Evolutionary conservation across 2,113 vertebrate species (phyloP).

Genomic region (Plecotus auritus): DNA sequence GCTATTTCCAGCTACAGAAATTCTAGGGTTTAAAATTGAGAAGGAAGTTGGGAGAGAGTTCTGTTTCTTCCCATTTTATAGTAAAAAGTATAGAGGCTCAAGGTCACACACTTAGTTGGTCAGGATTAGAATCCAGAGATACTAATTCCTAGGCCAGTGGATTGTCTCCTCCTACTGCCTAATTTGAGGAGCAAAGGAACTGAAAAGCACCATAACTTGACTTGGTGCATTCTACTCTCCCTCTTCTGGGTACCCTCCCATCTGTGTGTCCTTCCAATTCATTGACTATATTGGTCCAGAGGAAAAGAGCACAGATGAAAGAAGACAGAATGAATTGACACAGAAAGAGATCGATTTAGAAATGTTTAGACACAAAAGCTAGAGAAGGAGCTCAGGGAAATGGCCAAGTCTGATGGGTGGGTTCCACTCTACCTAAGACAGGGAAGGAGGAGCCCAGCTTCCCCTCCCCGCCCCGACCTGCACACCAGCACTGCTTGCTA

Average conservation of each 20-base stretch:
- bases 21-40: background rate
- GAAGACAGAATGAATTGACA: background rate
- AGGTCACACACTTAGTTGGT: background rate
- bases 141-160: background rate
- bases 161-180: background rate
- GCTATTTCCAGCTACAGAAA: background rate
- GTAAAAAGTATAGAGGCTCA: background rate
- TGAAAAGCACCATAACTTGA: background rate
- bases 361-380: background rate
- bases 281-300: background rate
- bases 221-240: background rate
- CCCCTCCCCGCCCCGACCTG: background rate
- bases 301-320: background rate
- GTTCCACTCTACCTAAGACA: background rate
- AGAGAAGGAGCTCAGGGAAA: background rate
- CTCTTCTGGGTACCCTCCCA: background rate
- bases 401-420: background rate
- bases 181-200: background rate
- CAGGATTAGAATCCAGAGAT: background rate
- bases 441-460: background rate
- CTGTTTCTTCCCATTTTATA: background rate
- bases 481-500: background rate
- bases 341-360: background rate
- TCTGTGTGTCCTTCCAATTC: background rate
- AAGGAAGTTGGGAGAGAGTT: conserved; percentile 24